phyloP scores from a whole-genome alignment of 2,888 invertebrate genomes.

The Heterodera filipjevi region DNA sequence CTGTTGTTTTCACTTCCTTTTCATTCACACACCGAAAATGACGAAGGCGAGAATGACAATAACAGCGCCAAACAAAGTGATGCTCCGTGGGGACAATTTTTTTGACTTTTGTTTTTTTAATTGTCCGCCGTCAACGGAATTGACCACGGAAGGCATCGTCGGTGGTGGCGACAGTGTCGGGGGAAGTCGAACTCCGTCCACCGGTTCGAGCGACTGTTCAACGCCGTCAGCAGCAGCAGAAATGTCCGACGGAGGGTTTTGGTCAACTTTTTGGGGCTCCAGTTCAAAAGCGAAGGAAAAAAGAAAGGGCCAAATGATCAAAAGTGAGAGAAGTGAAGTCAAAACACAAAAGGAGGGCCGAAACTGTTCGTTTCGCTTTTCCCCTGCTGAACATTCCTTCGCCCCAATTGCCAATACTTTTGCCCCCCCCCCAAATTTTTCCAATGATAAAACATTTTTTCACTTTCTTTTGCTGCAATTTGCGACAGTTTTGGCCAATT shows the following conservation, averaged over 20 bases:
- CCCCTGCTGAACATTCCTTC: not conserved
- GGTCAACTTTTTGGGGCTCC: not conserved
- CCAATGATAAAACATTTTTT: not conserved
- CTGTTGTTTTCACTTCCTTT: not conserved
- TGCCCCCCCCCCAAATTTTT: not conserved
- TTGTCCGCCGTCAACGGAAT: not conserved
- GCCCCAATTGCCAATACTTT: not conserved
- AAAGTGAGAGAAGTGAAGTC: not conserved
- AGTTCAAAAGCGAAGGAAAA: not conserved
- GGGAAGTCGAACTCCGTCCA: not conserved
- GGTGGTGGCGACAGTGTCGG: not conserved
- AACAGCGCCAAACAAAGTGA: not conserved
- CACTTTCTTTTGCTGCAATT: not conserved
- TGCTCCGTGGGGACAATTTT: not conserved
- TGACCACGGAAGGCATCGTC: not conserved
- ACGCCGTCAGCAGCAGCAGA: not conserved
- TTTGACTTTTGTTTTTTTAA: not conserved
- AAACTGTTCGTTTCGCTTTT: not conserved
- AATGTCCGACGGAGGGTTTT: not conserved
- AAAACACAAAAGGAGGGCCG: not conserved
- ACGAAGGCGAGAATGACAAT: not conserved
- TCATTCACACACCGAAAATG: constrained; percentile 4
- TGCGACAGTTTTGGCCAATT: not conserved
- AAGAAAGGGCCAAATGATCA: not conserved
- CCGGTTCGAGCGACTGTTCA: not conserved